Evolutionary conservation across 2,797 vertebrate genomes (phyloP).

Genomic region (Otolemur crassicaudatus): DNA sequence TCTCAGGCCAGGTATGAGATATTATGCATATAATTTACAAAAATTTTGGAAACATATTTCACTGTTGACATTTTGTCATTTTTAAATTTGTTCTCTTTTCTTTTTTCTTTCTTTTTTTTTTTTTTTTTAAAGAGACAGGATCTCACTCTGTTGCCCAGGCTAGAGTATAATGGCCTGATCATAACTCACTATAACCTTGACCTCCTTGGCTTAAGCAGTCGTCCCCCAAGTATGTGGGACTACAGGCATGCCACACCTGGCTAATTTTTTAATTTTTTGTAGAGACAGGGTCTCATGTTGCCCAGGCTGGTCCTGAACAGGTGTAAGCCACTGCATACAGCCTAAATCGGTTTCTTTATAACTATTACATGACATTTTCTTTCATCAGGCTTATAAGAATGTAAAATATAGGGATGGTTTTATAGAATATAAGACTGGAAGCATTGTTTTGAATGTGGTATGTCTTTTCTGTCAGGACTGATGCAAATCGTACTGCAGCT

Average conservation of each 20-base stretch:
- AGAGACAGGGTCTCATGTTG: neutral
- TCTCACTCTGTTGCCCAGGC: neutral
- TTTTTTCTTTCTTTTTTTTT: neutral
- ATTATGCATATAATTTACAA: neutral
- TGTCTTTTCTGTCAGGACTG: slow-evolving; percentile 87
- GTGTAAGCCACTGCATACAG: neutral
- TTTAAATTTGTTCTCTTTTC: neutral
- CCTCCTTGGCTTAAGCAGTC: neutral
- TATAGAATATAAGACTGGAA: neutral
- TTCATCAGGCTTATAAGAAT: neutral
- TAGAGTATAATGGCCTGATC: neutral
- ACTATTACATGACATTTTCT: neutral
- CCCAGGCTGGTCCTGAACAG: neutral
- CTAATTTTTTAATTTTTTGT: neutral
- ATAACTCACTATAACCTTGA: neutral
- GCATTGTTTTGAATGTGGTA: neutral
- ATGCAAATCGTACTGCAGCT: slow-evolving; percentile 92
- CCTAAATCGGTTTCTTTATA: neutral
- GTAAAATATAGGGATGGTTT: neutral
- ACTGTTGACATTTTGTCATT: neutral
- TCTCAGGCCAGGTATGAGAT: slow-evolving; percentile 93
- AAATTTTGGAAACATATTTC: neutral
- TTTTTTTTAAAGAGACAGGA: neutral
- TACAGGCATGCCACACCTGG: neutral
- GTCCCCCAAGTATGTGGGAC: neutral